Evolutionary conservation across 2,797 vertebrate genomes (phyloP).

Genomic region (Rhinichthys osculus): DNA sequence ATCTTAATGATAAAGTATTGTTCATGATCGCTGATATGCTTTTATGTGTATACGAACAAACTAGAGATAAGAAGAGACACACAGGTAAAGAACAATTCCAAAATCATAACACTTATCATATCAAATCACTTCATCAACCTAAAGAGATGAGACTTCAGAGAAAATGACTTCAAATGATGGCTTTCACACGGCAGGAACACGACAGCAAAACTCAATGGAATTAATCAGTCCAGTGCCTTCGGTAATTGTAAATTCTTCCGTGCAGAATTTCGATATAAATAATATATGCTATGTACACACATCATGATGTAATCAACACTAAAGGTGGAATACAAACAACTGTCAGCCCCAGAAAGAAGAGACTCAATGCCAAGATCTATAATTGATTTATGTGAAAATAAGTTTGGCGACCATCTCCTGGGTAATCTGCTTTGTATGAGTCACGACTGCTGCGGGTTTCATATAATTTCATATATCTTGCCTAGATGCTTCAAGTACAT

Average conservation of each 20-base stretch:
- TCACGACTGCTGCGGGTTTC: constrained; percentile 29
- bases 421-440: constrained; percentile 58
- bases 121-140: constrained; percentile 50
- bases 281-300: constrained; percentile 65
- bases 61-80: neutral
- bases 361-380: constrained; percentile 56
- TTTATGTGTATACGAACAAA: neutral
- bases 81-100: constrained; percentile 20
- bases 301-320: constrained; percentile 60
- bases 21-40: neutral
- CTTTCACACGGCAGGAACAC: constrained; percentile 42
- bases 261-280: constrained; percentile 61
- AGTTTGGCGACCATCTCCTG: constrained; percentile 52
- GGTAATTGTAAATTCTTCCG: constrained; percentile 60
- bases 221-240: constrained; percentile 64
- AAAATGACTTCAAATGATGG: constrained; percentile 56
- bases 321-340: constrained; percentile 61
- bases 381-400: constrained; percentile 65
- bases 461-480: constrained; percentile 29
- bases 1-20: neutral
- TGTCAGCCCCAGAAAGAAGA: constrained; percentile 30
- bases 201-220: constrained; percentile 60
- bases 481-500: constrained; percentile 20
- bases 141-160: constrained; percentile 51
- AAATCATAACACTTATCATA: constrained; percentile 39